These are phyloP conservation scores for Lanistes nyassanus DNA, from an alignment of 1,140 invertebrate genomes.

Conservation along the genomic window DNA sequence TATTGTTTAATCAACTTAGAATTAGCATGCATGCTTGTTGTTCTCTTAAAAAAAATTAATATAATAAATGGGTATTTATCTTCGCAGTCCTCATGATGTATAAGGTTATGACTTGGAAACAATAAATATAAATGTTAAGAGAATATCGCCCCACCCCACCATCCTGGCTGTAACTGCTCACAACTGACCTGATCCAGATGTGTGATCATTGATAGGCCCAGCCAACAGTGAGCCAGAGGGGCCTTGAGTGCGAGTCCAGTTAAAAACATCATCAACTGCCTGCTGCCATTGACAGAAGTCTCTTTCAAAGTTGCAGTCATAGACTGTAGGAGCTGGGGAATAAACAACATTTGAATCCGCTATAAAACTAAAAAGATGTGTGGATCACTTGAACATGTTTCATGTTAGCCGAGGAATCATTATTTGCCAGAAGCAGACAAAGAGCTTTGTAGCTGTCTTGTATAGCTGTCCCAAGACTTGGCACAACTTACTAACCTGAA, in stretches of 20 bases:
- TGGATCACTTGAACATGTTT: not conserved
- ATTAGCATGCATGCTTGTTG: not conserved
- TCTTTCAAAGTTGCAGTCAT: constrained; percentile 62
- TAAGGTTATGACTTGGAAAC: not conserved
- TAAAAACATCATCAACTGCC: constrained; percentile 72
- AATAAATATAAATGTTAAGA: not conserved
- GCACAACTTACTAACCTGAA: not conserved
- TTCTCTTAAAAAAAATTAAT: not conserved
- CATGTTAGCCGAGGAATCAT: not conserved
- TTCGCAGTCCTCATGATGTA: not conserved
- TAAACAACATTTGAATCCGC: not conserved
- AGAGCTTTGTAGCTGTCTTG: not conserved
- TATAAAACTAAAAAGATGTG: not conserved
- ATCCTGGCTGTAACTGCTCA: not conserved
- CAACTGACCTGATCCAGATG: constrained; percentile 60
- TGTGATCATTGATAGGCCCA: constrained; percentile 81
- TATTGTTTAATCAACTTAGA: not conserved
- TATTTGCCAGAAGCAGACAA: not conserved
- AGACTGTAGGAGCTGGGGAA: constrained; percentile 44
- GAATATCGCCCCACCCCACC: not conserved
- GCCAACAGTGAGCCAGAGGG: constrained; percentile 76
- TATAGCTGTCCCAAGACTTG: not conserved
- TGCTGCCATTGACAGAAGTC: constrained; percentile 80
- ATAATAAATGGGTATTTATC: not conserved
- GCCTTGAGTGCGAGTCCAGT: constrained; percentile 77